Percentiles rank a stretch among this genome's conserved stretches.
Conservation (phyloP, 2,113 vertebrate genomes). For the Alexandromys fortis region DNA sequence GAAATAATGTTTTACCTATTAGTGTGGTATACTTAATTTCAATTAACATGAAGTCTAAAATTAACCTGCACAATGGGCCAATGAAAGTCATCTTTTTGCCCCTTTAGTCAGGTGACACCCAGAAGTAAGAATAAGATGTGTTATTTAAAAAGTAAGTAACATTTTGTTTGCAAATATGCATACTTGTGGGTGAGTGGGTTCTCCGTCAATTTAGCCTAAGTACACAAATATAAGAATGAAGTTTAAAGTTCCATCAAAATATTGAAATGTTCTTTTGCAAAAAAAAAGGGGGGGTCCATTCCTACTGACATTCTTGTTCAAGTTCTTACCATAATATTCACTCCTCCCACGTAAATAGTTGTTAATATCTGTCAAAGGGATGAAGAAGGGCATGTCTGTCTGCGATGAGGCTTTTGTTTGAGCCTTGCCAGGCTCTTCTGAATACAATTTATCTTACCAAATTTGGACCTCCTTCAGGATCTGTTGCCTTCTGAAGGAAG, state of each 20-base stretch:
- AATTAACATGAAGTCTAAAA: background rate
- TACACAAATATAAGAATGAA: slow-evolving; percentile 7
- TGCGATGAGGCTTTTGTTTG: background rate
- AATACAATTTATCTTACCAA: background rate
- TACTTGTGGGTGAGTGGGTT: background rate
- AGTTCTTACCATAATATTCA: background rate
- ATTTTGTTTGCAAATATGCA: background rate
- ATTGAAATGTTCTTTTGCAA: background rate
- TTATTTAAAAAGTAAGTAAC: background rate
- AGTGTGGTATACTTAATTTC: background rate
- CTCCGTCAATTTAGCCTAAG: background rate
- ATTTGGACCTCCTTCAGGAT: background rate
- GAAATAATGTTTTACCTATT: background rate
- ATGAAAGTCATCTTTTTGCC: background rate
- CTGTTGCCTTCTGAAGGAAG: background rate
- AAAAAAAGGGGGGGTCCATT: background rate
- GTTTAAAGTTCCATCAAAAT: slow-evolving; percentile 4
- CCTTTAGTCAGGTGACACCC: background rate
- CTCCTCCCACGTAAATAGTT: background rate
- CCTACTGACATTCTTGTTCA: background rate
- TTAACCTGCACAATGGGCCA: background rate
- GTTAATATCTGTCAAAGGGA: background rate
- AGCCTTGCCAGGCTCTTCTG: no score
- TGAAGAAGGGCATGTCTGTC: background rate
- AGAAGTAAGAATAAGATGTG: background rate